These are phyloP conservation scores for Phylloscopus collybita DNA, from an alignment of 2,797 vertebrate genomes.

Conservation along the genomic window DNA sequence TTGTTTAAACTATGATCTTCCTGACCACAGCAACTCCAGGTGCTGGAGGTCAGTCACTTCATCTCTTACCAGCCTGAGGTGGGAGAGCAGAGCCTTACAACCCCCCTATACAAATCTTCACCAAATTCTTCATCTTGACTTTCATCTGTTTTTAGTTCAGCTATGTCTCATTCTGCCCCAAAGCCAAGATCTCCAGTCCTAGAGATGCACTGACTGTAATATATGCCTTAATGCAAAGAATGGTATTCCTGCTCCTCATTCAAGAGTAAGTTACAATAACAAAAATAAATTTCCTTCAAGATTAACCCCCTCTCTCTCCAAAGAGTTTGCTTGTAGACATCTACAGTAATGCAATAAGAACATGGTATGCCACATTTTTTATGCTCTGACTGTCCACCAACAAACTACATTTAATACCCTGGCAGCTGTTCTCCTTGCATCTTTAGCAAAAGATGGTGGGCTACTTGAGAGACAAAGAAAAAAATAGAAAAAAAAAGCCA, in stretches of 20 bases:
- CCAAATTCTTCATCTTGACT: background rate
- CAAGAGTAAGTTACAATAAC: background rate
- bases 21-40: background rate
- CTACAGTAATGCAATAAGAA: background rate
- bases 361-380: background rate
- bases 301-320: background rate
- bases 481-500: background rate
- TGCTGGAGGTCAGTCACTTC: background rate
- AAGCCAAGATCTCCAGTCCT: background rate
- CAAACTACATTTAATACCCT: background rate
- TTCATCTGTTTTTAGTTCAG: background rate
- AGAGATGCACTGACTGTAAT: background rate
- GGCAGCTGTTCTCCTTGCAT: background rate
- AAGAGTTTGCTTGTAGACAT: background rate
- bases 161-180: background rate
- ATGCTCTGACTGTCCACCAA: background rate
- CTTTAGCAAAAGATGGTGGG: background rate
- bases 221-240: background rate
- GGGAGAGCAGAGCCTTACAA: background rate
- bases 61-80: background rate
- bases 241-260: background rate
- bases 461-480: background rate
- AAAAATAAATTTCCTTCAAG: background rate
- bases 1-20: background rate
- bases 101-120: background rate